Evolutionary conservation across 2,113 vertebrate genomes (phyloP).

Genomic region (Glaucomys volans): DNA sequence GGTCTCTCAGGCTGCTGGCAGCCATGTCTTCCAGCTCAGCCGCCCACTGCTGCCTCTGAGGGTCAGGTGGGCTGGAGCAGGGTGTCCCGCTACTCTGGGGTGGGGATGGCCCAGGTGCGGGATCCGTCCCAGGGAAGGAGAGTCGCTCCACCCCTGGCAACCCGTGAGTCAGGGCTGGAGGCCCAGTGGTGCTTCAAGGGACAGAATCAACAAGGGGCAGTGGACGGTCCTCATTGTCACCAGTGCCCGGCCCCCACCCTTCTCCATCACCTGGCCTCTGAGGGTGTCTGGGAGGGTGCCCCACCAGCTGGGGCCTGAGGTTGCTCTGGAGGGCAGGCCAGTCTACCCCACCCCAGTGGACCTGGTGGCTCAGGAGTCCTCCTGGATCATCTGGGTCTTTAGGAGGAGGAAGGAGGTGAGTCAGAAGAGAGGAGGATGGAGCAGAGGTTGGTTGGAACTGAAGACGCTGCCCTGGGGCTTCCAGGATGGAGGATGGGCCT

Average conservation of each 20-base stretch:
- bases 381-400: background rate
- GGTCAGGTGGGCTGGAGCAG: too few relatives aligned
- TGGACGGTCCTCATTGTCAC: background rate
- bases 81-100: too few relatives aligned
- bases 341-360: background rate
- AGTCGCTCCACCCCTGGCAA: background rate
- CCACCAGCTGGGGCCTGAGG: background rate
- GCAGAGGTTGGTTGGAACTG: background rate
- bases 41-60: fast-evolving
- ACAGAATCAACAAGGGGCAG: background rate
- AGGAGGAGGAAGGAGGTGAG: background rate
- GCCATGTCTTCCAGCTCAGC: background rate
- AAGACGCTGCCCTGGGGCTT: background rate
- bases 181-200: background rate
- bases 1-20: too few relatives aligned
- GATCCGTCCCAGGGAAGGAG: too few relatives aligned
- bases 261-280: too few relatives aligned
- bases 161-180: too few relatives aligned
- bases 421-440: background rate
- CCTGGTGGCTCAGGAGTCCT: background rate
- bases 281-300: background rate
- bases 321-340: background rate
- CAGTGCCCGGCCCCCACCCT: background rate
- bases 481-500: background rate
- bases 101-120: too few relatives aligned